phyloP scores from a whole-genome alignment of 2,113 vertebrate species.

The Micronisus gabar region DNA sequence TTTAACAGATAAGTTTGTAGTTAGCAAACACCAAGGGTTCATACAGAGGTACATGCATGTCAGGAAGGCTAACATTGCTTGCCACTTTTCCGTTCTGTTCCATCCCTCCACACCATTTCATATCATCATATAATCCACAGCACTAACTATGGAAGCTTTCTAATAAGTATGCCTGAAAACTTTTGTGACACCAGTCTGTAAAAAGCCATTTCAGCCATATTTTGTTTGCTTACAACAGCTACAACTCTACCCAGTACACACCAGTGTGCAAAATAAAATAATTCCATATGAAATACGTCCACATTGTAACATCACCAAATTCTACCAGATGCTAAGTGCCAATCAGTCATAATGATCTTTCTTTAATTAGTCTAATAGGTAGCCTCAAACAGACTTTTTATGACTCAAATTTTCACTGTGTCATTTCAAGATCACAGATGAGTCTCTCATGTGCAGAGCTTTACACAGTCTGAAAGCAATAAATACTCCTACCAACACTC shows the following conservation, averaged over 20 bases:
- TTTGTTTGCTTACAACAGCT: not conserved
- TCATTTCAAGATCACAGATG: not conserved
- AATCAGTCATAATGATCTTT: not conserved
- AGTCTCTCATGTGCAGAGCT: not conserved
- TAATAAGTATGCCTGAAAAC: not conserved
- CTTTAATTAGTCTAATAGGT: not conserved
- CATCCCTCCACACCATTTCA: not conserved
- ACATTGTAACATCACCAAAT: not conserved
- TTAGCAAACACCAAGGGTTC: fast-evolving
- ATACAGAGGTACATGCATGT: fast-evolving
- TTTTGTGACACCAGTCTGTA: not conserved
- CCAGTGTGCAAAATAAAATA: not conserved
- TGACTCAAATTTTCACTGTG: not conserved
- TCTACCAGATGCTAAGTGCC: not conserved
- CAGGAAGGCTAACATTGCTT: not conserved
- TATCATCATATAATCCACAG: not conserved
- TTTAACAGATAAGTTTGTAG: not conserved
- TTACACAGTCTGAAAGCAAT: not conserved
- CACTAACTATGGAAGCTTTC: not conserved
- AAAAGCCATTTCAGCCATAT: not conserved
- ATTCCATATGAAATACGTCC: not conserved
- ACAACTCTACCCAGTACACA: not conserved
- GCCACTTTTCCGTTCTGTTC: not conserved
- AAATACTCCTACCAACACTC: not conserved
- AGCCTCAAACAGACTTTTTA: not conserved